phyloP scores from a whole-genome alignment of 2,888 invertebrate species.

The Phyllotreta cruciferae region DNA sequence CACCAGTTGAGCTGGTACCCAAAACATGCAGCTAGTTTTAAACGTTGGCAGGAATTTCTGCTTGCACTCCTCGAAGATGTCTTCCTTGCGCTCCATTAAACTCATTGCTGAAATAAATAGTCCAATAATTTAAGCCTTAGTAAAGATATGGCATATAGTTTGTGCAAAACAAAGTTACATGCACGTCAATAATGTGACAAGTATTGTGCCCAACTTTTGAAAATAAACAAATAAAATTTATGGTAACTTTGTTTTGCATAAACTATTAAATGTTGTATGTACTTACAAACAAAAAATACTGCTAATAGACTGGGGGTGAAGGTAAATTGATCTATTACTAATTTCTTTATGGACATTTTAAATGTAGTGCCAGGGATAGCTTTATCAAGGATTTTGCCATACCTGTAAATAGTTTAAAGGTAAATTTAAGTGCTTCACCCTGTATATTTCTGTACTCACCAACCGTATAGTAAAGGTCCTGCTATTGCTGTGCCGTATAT shows the following conservation, averaged over 20 bases:
- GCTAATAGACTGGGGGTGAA: constrained; percentile 76
- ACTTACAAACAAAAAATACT: constrained; percentile 75
- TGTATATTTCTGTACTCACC: constrained; percentile 57
- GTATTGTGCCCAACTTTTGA: background rate
- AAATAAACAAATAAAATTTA: too few species aligned
- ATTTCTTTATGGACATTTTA: constrained; percentile 71
- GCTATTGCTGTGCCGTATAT: constrained; percentile 68
- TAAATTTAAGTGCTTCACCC: background rate
- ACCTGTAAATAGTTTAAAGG: constrained; percentile 65
- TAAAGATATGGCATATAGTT: too few species aligned
- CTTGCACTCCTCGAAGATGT: constrained; percentile 74
- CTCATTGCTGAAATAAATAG: constrained; percentile 71
- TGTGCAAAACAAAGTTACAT: too few species aligned
- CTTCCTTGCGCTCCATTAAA: constrained; percentile 73
- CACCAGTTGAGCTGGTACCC: constrained; percentile 81
- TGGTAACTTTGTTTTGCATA: background rate
- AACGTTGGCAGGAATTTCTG: constrained; percentile 77
- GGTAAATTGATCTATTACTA: constrained; percentile 77
- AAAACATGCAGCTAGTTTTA: constrained; percentile 79
- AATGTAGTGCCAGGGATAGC: constrained; percentile 71
- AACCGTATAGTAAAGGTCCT: constrained; percentile 68
- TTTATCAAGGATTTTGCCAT: constrained; percentile 74
- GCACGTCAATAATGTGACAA: too few species aligned
- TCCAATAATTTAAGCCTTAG: background rate
- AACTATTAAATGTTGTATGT: constrained; percentile 25